Base-by-base conservation (phyloP, 2,888 invertebrate genomes). In the Acrocyrtus sp. region DNA sequence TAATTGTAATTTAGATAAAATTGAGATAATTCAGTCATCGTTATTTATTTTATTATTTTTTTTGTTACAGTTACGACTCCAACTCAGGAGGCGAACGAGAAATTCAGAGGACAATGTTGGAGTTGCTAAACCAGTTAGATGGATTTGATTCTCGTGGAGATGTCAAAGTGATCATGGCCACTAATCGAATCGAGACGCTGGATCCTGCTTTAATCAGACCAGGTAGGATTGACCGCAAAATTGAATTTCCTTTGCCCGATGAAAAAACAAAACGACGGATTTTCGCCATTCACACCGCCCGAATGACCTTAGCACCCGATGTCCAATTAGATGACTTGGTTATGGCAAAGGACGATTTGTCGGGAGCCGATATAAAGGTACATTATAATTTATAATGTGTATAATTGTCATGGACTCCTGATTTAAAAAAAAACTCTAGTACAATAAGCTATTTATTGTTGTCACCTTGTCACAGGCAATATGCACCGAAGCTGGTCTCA, bases 101-200 rank as follows among this genome's bases (percentile, higher is more conserved):
- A 89, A 99, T 99, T 84, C 99, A 99, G 85, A 90, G 99, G 84
- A 99, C 99, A 70, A 99, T 99, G 99, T 90, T 99, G 85, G 99
- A 99, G 85, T 87, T 99, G 72, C 88, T 99, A 15, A 99, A 99
- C 86, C 99, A 99, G 85, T 87, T 99, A 57, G 99, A 99, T 86
- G 99, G 99, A 68, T 97, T 96, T 86, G 96, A 97, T 86, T 96
- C 96, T 0, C 88, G 96, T 62, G 97, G 96, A 21, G 97, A 98
- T 88, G 96, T 96, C 5, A 97, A 97, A 88, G 95, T 96, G 17
- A 93, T 97, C 43, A 97, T 97, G 97, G 97, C 97, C 0, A 97
- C 97, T 29, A 97, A 97, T 84, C 90, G 99, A 81, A 99, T 99
- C 83, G 99, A 99, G 86, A 98, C 98, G 0, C 87, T 99, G 50